Evolutionary conservation across 2,113 vertebrate species (phyloP), one percentile per base, ranked within the genome.

Genomic region (Psittacus erithacus): DNA sequence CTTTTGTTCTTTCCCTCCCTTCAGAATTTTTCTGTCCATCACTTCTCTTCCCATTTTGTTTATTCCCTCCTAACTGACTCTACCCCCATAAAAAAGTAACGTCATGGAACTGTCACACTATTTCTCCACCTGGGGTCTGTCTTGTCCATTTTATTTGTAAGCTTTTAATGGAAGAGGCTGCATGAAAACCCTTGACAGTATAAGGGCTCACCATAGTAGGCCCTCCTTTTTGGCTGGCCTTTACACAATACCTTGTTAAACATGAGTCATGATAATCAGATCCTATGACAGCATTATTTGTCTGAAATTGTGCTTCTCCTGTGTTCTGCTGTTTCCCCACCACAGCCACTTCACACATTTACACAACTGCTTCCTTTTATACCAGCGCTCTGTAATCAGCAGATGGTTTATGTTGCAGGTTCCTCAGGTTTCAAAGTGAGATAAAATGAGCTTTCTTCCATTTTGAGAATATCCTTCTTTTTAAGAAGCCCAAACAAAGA

Each of bases 371-470:
- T 95, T 95, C 52, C 49, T 83, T 95, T 95, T 82, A 1, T 97
- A 90, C 94, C 93, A 88, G 33, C 90, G 96, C 91, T 92, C 82
- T 86, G 33, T 97, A 97, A 97, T 98, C 97, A 96, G 88, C 8
- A 17, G 96, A 89, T 92, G 95, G 95, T 97, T 98, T 95, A 87
- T 88, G 94, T 98, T 98, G 97, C 97, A 96, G 88, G 97, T 97
- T 98, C 94, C 95, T 98, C 93, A 93, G 95, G 96, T 98, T 98
- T 98, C 97, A 97, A 96, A 97, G 94, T 96, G 77, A 96, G 97
- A 96, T 94, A 97, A 96, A 98, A 96, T 97, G 94, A 98, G 84
- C 94, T 97, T 97, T 96, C 91, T 98, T 97, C 96, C 92, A 98
- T 97, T 94, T 97, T 94, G 93, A 97, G 96, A 95, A 92, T 97